These are phyloP conservation scores for Allygus modestus DNA, from an alignment of 2,888 invertebrate genomes.

Conservation along the genomic window DNA sequence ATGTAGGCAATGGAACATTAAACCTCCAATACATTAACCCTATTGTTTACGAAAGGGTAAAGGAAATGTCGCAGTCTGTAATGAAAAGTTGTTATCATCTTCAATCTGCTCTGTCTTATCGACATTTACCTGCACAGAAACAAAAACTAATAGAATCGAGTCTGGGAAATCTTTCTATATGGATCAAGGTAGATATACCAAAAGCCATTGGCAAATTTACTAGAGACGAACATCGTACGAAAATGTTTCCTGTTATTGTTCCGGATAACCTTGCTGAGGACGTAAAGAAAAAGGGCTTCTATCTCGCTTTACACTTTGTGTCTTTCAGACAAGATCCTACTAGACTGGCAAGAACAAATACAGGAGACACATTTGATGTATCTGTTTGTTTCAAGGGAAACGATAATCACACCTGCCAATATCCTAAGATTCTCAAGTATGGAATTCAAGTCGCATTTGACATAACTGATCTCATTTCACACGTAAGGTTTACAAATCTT, in stretches of 20 bases:
- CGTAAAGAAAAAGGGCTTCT: not conserved
- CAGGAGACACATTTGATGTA: not conserved
- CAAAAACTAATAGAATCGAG: not conserved
- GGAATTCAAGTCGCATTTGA: not conserved
- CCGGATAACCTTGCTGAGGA: not conserved
- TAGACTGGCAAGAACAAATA: not conserved
- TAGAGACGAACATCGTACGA: not conserved
- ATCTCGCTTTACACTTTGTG: not conserved
- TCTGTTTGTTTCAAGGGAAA: not conserved
- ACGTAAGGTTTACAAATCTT: not conserved
- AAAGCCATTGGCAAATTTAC: not conserved
- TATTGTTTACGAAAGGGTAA: not conserved
- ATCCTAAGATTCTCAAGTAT: not conserved
- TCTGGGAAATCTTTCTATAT: not conserved
- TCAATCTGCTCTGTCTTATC: not conserved
- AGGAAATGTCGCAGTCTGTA: not conserved
- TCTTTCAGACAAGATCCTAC: not conserved
- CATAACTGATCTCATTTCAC: not conserved
- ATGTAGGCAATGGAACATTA: not conserved
- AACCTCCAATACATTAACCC: not conserved
- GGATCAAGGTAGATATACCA: not conserved
- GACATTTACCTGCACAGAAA: not conserved
- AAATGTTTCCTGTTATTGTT: not conserved
- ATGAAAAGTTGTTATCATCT: not conserved
- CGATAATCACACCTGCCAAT: not conserved